These are phyloP conservation scores for Gulo gulo DNA, from an alignment of 2,113 vertebrate genomes.

Conservation along the genomic window DNA sequence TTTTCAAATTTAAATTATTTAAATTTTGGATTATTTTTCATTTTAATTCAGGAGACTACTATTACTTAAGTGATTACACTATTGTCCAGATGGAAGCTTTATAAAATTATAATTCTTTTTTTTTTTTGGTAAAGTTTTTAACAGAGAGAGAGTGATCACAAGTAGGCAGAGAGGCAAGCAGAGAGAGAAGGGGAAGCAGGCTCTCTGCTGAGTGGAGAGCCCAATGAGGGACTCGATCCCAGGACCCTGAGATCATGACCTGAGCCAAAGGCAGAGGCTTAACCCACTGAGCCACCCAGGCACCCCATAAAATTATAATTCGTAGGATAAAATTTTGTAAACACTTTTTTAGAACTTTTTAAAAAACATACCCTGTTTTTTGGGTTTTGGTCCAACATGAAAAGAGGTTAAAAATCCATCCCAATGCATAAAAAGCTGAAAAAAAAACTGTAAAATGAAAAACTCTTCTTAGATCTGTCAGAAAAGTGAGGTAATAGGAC, in stretches of 20 bases:
- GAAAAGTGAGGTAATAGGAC: neutral
- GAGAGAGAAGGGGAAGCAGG: too few relatives aligned
- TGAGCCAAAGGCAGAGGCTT: too few relatives aligned
- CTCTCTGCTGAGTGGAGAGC: too few relatives aligned
- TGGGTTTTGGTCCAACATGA: neutral
- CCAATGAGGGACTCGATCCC: too few relatives aligned
- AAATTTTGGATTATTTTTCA: neutral
- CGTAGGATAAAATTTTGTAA: neutral
- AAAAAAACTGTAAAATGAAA: neutral
- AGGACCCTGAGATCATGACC: too few relatives aligned
- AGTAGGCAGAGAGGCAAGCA: too few relatives aligned
- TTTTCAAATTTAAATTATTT: neutral
- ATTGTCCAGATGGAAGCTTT: neutral
- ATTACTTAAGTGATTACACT: neutral
- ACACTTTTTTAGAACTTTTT: neutral
- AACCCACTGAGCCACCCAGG: too few relatives aligned
- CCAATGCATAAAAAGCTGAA: neutral
- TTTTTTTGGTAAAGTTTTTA: too few relatives aligned
- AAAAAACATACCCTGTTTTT: neutral
- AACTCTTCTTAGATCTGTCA: neutral
- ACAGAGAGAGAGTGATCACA: too few relatives aligned
- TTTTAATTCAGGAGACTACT: constrained; percentile 10
- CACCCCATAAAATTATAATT: neutral
- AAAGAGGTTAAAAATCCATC: neutral
- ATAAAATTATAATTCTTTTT: neutral